A percentile compares a stretch with the other conserved stretches of the same genome.
phyloP scores from a whole-genome alignment of 2,888 invertebrate genomes.

The Idaea biselata region DNA sequence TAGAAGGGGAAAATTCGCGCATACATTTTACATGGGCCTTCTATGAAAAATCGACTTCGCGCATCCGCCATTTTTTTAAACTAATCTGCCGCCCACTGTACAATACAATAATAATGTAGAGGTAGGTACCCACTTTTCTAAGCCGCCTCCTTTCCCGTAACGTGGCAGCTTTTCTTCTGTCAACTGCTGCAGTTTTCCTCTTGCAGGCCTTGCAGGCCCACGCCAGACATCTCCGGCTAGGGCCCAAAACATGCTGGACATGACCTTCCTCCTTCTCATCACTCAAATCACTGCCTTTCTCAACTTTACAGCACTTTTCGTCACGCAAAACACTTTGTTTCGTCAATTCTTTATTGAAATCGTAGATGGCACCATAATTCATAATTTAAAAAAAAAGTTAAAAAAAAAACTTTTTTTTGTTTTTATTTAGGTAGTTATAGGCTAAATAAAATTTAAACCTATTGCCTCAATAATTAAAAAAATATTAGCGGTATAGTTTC shows the following conservation, averaged over 20 bases:
- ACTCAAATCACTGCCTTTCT: slow-evolving; percentile 53
- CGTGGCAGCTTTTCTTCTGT: slow-evolving; percentile 98
- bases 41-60: too few relatives aligned
- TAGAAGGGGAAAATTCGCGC: too few relatives aligned
- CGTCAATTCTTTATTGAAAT: slow-evolving; percentile 41
- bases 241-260: slow-evolving; percentile 75
- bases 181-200: slow-evolving; percentile 96
- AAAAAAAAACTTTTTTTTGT: slow-evolving; percentile 12
- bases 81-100: too few relatives aligned
- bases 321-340: slow-evolving; percentile 29
- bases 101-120: too few relatives aligned
- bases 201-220: slow-evolving; percentile 99
- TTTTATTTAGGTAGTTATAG: too few relatives aligned
- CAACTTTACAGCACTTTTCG: slow-evolving; percentile 56
- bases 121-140: slow-evolving; percentile 86
- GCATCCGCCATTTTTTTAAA: too few relatives aligned
- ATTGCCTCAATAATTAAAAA: slow-evolving; percentile 3
- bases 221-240: slow-evolving; percentile 89
- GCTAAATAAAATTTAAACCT: too few relatives aligned
- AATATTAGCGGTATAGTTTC: neutral
- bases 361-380: slow-evolving; percentile 59
- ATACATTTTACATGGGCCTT: too few relatives aligned
- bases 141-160: slow-evolving; percentile 95
- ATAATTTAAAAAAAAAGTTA: slow-evolving; percentile 34
- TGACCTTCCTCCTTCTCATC: slow-evolving; percentile 57